phyloP scores from a whole-genome alignment of 2,113 vertebrate genomes.

The Takifugu flavidus region DNA sequence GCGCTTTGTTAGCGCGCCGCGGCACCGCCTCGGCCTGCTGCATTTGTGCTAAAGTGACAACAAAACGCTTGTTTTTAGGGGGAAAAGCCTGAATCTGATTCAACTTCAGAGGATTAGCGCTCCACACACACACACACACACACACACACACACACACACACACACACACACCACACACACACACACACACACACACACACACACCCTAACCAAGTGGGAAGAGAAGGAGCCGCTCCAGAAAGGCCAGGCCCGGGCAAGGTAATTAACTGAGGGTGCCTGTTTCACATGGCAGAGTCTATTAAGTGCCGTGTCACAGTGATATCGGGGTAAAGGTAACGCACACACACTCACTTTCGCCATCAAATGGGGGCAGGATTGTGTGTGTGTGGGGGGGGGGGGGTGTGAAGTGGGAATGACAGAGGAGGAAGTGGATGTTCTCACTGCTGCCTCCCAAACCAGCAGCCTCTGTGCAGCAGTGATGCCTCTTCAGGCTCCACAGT shows the following conservation, averaged over 20 bases:
- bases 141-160: slow-evolving; percentile 9
- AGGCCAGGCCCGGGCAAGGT: slow-evolving; percentile 70
- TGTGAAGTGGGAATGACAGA: slow-evolving; percentile 51
- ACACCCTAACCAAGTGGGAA: slow-evolving; percentile 38
- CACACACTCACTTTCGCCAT: slow-evolving; percentile 4
- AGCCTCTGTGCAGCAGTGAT: neutral
- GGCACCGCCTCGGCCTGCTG: slow-evolving; percentile 43
- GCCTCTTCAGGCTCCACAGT: slow-evolving; percentile 31
- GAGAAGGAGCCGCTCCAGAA: slow-evolving; percentile 66
- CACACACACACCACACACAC: slow-evolving; percentile 24
- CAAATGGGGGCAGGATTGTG: slow-evolving; percentile 34
- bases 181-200: slow-evolving; percentile 25
- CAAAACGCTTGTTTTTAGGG: slow-evolving; percentile 64
- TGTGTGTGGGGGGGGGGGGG: slow-evolving; percentile 26
- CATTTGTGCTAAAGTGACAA: slow-evolving; percentile 45
- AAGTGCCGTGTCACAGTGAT: slow-evolving; percentile 70
- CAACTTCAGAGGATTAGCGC: slow-evolving; percentile 64
- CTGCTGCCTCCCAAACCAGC: slow-evolving; percentile 16
- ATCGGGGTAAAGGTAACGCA: slow-evolving; percentile 64
- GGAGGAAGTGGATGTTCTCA: slow-evolving; percentile 43
- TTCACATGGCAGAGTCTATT: slow-evolving; percentile 75
- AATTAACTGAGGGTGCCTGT: slow-evolving; percentile 71
- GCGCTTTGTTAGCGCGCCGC: slow-evolving; percentile 54
- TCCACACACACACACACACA: slow-evolving; percentile 33
- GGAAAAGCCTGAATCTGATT: slow-evolving; percentile 62